Conservation (phyloP, 2,113 vertebrate species). For the Dasyornis broadbenti region DNA sequence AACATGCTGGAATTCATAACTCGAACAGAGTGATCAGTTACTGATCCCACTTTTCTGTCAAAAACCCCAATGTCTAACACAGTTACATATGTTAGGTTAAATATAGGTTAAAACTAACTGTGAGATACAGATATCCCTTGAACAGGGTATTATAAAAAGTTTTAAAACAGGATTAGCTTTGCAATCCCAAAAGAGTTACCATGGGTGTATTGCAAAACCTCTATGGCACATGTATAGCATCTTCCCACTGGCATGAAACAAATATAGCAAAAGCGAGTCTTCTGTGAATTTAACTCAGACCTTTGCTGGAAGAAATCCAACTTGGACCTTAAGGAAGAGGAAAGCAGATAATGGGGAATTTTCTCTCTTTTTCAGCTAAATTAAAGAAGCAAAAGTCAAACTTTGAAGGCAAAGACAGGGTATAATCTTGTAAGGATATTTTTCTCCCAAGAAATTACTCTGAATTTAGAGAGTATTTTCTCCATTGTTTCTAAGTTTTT, state of each 20-base stretch:
- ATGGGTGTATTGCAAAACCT: background rate
- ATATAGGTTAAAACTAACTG: background rate
- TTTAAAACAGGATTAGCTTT: background rate
- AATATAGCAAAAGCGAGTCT: background rate
- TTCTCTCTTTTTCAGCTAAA: background rate
- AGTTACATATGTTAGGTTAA: background rate
- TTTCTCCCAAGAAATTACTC: background rate
- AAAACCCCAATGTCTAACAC: background rate
- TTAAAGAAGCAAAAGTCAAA: background rate
- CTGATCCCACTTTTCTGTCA: background rate
- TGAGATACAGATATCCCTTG: background rate
- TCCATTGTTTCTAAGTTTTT: background rate
- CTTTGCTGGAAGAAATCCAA: background rate
- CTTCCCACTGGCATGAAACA: background rate
- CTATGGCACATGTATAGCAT: background rate
- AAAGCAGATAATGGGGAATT: background rate
- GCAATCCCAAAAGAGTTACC: background rate
- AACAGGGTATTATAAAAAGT: background rate
- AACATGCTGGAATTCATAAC: background rate
- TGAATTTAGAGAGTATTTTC: background rate
- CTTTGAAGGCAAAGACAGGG: background rate
- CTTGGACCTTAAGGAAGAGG: background rate
- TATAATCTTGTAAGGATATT: background rate
- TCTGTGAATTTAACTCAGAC: background rate
- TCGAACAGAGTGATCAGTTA: background rate